Evolutionary conservation across 2,113 vertebrate genomes (phyloP).

Genomic region (Gila orcuttii): DNA sequence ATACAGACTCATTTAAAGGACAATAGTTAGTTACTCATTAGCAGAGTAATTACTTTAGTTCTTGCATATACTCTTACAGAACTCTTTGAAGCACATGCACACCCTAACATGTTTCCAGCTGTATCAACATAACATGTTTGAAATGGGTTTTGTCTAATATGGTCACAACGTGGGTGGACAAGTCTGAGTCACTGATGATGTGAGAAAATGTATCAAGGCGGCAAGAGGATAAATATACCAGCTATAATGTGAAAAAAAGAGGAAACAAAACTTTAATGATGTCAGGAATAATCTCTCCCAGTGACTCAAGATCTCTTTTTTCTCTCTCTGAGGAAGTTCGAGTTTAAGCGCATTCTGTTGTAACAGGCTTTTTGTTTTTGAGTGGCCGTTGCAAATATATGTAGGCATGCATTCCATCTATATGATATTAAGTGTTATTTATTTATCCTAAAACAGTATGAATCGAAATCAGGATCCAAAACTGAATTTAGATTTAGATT

Average conservation of each 20-base stretch:
- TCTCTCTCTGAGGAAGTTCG: background rate
- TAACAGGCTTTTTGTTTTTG: background rate
- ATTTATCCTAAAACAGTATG: background rate
- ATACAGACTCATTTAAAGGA: background rate
- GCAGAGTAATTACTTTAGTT: background rate
- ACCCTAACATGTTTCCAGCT: constrained; percentile 1
- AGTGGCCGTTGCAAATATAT: background rate
- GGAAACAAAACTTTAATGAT: background rate
- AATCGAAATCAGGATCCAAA: no score
- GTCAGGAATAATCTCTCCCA: background rate
- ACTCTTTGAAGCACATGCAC: background rate
- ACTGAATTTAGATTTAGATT: background rate
- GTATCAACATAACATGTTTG: constrained; percentile 29
- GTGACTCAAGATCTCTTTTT: constrained; percentile 13
- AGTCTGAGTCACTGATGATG: background rate
- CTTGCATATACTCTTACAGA: background rate
- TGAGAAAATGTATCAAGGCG: constrained; percentile 1
- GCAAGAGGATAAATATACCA: background rate
- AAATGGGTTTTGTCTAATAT: background rate
- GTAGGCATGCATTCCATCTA: background rate
- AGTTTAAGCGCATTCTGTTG: background rate
- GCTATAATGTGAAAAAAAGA: background rate
- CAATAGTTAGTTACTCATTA: constrained; percentile 3
- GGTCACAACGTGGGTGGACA: constrained; percentile 23
- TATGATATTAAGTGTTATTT: background rate